Conservation (phyloP, 1,140 invertebrate species). For the Xylocopa sonorina region DNA sequence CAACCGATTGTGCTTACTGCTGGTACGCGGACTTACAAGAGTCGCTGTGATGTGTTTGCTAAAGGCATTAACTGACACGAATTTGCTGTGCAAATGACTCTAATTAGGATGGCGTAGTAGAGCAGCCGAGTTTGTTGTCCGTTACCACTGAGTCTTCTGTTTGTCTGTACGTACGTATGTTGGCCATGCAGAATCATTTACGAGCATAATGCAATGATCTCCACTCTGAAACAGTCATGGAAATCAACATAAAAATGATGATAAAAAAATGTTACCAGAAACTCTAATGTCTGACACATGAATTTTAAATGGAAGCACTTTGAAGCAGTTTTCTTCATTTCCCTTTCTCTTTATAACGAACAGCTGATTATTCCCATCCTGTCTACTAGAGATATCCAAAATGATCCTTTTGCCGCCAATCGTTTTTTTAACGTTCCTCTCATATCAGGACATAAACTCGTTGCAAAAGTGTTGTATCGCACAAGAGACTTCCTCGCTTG, state of each 20-base stretch:
- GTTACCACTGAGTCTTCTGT: background rate
- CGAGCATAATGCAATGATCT: background rate
- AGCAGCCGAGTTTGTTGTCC: background rate
- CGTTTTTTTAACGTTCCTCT: constrained; percentile 10
- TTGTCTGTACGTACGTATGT: background rate
- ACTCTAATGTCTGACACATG: too few species aligned
- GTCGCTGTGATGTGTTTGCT: constrained; percentile 10
- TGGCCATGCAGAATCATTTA: background rate
- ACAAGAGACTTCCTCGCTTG: too few species aligned
- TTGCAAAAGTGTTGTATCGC: too few species aligned
- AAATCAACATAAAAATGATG: background rate
- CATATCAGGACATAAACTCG: too few species aligned
- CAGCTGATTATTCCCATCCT: background rate
- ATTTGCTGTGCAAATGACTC: constrained; percentile 40
- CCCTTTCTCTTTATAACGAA: background rate
- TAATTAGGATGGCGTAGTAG: constrained; percentile 22
- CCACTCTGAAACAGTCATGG: background rate
- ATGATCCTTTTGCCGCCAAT: background rate
- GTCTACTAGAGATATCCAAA: background rate
- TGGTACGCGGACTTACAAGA: constrained; percentile 12
- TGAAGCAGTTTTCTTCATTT: background rate
- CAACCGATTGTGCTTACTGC: constrained; percentile 22
- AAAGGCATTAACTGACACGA: constrained; percentile 35
- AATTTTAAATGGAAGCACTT: too few species aligned
- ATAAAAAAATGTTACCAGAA: background rate